Base-by-base conservation (phyloP, 2,888 invertebrate genomes). In the Apodemia duryi region DNA sequence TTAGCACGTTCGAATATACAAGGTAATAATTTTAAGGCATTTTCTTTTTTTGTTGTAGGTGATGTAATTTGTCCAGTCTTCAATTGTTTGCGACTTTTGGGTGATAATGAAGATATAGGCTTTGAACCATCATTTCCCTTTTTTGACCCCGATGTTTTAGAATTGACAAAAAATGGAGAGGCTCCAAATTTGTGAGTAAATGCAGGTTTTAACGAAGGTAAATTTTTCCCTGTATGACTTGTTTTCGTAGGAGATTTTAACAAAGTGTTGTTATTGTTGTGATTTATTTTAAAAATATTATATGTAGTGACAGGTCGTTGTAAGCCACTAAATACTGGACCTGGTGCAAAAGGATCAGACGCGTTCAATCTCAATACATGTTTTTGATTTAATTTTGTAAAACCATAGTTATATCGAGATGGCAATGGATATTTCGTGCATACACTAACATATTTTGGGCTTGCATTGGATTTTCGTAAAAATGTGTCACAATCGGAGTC, bases 401-500 rank as follows among this genome's bases (percentile, higher is more conserved):
- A 90, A 6, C 86, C 85, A 73, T 85, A 91, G 65, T 79, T 80
- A 71, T 86, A 88, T 71, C 89, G 90, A 2, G 88, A 79, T 35
- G 85, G 77, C 60, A 87, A 70, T 9, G 89, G 89, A 75, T 88
- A 90, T 76, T 91, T 89, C 61, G 86, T 85, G 70, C 86, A 84
- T 54, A 91, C 89, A 72, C 91, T 91, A 7, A 85, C 74, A 71
- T 92, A 92, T 76, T 91, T 91, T 10, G 91, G 91, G 75, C 87
- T 89, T 69, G 85, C 77, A 70, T 75, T 82, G 13, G 89, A 79
- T 74, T 87, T 87, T 67, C 88, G 78, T 69, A 91, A 77, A 75
- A 86, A 90, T 61, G 80, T 86, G 68, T 91, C 91, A 73, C 91
- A 87, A 74, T 92, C 92, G 6, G 92, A 92, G 71, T 92, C 92